Evolutionary conservation across 2,113 vertebrate genomes (phyloP), one percentile per base, ranked within the genome.

Genomic region (Pseudopipra pipra): DNA sequence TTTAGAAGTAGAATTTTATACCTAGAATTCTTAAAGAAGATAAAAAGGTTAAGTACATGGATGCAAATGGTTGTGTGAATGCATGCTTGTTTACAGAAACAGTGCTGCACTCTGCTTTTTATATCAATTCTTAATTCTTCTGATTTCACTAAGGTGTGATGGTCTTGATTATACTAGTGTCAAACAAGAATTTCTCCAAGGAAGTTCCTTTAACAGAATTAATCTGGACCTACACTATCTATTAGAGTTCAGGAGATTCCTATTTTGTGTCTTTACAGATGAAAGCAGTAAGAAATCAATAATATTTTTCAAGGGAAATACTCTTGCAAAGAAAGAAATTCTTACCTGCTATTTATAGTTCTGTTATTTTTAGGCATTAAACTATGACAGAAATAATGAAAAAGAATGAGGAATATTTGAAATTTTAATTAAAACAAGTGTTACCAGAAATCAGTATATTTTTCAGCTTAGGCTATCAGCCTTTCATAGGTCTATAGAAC

Each of bases 371-470:
- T 85, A 58, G 65, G 43, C 22, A 18, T 71, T 74, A 31, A 68
- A 35, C 20, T 83, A 39, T 58, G 67, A 81, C 65, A 77, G 51
- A 52, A 82, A 86, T 95, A 96, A 95, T 70, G 77, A 77, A 92
- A 95, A 67, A 72, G 31, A 94, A 96, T 47, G 27, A 94, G 46
- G 59, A 90, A 89, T 75, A 91, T 81, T 81, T 91, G 59, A 74
- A 55, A 43, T 27, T 77, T 86, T 94, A 55, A 59, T 59, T 86
- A 44, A 85, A 94, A 72, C 95, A 97, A 96, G 87, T 75, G 65
- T 95, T 96, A 88, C 62, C 87, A 96, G 93, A 97, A 94, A 85
- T 75, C 24, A n/a, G 52, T 88, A 39, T 6, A 25, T 63, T 85
- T 71, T 89, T 88, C 84, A 96, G n/a, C 44, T 67, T 88, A 37